phyloP scores from a whole-genome alignment of 2,797 vertebrate genomes.

The Rallus crepitans region DNA sequence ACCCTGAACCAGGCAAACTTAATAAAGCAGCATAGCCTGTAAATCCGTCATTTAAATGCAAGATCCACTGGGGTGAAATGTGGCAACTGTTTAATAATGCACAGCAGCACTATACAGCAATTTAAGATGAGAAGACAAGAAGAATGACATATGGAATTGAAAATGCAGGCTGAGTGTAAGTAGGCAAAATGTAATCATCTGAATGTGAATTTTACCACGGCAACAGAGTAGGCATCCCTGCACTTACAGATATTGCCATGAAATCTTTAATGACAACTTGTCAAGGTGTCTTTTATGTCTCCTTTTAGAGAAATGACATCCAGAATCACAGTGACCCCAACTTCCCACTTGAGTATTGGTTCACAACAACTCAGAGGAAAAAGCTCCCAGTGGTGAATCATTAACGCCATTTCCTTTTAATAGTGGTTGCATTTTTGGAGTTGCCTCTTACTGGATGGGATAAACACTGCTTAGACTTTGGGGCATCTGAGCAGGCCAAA shows the following conservation, averaged over 20 bases:
- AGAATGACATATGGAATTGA: conserved; percentile 46
- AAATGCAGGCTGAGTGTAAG: conserved; percentile 39
- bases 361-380: not conserved
- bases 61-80: conserved; percentile 16
- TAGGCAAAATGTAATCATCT: conserved; percentile 29
- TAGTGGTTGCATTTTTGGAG: not conserved
- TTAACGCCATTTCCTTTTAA: not conserved
- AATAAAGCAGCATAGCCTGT: not conserved
- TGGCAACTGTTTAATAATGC: conserved; percentile 64
- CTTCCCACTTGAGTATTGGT: not conserved
- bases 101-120: conserved; percentile 3
- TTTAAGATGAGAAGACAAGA: conserved; percentile 42
- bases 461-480: not conserved
- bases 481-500: not conserved
- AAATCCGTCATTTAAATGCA: conserved; percentile 25
- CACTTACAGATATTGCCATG: not conserved
- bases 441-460: not conserved
- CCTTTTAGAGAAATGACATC: not conserved
- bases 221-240: not conserved
- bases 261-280: conserved; percentile 22
- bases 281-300: conserved; percentile 2
- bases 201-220: not conserved
- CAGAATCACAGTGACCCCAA: not conserved
- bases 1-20: not conserved
- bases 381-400: fast-evolving